phyloP scores from a whole-genome alignment of 2,888 invertebrate genomes.

The Neria commutata region DNA sequence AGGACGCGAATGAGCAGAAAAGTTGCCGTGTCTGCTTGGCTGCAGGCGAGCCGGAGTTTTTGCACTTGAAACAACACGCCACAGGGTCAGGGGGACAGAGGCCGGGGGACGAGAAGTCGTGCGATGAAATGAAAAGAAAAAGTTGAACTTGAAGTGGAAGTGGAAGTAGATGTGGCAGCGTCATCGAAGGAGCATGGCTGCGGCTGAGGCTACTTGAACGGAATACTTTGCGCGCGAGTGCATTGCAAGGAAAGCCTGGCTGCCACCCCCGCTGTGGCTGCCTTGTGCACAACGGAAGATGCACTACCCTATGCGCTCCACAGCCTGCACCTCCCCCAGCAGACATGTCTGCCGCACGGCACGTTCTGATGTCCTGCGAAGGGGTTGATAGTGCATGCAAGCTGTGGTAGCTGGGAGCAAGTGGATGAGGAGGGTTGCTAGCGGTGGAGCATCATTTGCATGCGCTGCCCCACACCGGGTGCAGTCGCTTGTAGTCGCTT shows the following conservation, averaged over 20 bases:
- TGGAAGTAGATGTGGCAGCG: too few relatives aligned
- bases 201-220: constrained; percentile 1
- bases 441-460: neutral
- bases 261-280: neutral
- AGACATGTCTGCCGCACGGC: constrained; percentile 8
- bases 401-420: neutral
- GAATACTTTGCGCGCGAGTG: constrained; percentile 1
- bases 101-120: too few relatives aligned
- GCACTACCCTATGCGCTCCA: too few relatives aligned
- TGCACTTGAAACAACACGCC: too few relatives aligned
- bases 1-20: too few relatives aligned
- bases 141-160: too few relatives aligned
- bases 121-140: too few relatives aligned
- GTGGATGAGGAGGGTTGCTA: neutral
- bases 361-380: constrained; percentile 13
- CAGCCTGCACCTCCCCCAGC: neutral
- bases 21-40: too few relatives aligned
- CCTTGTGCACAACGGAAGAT: too few relatives aligned
- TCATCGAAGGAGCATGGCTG: too few relatives aligned
- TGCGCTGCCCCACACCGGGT: neutral
- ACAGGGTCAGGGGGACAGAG: too few relatives aligned
- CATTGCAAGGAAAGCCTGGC: neutral
- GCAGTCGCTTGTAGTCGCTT: neutral
- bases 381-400: constrained; percentile 2
- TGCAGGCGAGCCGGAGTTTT: too few relatives aligned